phyloP scores from a whole-genome alignment of 2,888 invertebrate species.

The Camponotus fellah region DNA sequence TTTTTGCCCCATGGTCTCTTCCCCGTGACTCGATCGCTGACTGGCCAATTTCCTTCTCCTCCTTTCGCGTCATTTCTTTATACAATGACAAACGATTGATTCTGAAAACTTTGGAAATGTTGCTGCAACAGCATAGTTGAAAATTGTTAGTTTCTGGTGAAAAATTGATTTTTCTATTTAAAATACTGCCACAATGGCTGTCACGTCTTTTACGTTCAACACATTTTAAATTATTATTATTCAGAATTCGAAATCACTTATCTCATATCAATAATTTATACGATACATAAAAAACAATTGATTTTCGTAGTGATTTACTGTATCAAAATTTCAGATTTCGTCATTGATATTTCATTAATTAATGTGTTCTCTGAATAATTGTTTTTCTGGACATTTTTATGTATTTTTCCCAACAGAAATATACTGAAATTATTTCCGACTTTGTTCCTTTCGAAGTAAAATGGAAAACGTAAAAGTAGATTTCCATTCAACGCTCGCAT shows the following conservation, averaged over 20 bases:
- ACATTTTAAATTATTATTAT: constrained; percentile 10
- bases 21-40: constrained; percentile 23
- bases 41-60: constrained; percentile 22
- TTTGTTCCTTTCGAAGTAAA: not conserved
- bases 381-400: not conserved
- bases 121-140: not conserved
- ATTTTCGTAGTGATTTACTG: not conserved
- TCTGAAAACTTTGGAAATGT: not conserved
- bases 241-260: not conserved
- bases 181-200: not conserved
- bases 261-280: not conserved
- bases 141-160: not conserved
- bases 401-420: not conserved
- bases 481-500: constrained; percentile 6
- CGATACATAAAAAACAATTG: not conserved
- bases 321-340: not conserved
- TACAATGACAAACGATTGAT: not conserved
- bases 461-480: not conserved
- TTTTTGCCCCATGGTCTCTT: constrained; percentile 70
- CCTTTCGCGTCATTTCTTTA: constrained; percentile 27
- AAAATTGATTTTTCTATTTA: not conserved
- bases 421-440: not conserved
- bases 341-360: not conserved
- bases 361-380: not conserved
- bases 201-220: not conserved